Conservation (phyloP, 2,113 vertebrate genomes). For the Trichomycterus rosablanca region DNA sequence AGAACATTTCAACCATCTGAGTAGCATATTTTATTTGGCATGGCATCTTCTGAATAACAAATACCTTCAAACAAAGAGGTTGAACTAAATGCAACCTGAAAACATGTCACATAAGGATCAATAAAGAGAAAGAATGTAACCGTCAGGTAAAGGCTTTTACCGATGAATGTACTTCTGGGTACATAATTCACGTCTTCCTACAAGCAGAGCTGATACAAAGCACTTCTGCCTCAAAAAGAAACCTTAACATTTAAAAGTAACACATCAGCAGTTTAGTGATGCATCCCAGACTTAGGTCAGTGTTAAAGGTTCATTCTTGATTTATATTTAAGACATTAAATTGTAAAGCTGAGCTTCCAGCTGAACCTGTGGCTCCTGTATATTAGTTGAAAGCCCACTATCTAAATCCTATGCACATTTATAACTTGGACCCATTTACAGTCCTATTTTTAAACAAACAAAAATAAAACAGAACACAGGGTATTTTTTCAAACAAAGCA, state of each 20-base stretch:
- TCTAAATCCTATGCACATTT: neutral
- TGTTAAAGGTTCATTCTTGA: neutral
- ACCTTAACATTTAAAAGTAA: neutral
- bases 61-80: neutral
- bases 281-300: neutral
- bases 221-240: too few species aligned
- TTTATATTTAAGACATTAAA: neutral
- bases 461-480: conserved; percentile 4
- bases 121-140: neutral
- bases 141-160: conserved; percentile 1
- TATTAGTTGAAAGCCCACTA: neutral
- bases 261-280: neutral
- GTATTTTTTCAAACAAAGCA: conserved; percentile 4
- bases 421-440: neutral
- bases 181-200: conserved; percentile 16
- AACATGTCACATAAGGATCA: too few species aligned
- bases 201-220: too few species aligned
- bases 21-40: conserved; percentile 26
- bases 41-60: conserved; percentile 5
- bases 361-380: neutral
- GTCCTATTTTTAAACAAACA: conserved; percentile 8
- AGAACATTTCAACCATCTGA: too few species aligned
- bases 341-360: neutral
- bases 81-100: conserved; percentile 11
- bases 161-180: conserved; percentile 18